These are phyloP conservation scores for Leptopilina syphax DNA, from an alignment of 2,888 invertebrate genomes.

Conservation along the genomic window DNA sequence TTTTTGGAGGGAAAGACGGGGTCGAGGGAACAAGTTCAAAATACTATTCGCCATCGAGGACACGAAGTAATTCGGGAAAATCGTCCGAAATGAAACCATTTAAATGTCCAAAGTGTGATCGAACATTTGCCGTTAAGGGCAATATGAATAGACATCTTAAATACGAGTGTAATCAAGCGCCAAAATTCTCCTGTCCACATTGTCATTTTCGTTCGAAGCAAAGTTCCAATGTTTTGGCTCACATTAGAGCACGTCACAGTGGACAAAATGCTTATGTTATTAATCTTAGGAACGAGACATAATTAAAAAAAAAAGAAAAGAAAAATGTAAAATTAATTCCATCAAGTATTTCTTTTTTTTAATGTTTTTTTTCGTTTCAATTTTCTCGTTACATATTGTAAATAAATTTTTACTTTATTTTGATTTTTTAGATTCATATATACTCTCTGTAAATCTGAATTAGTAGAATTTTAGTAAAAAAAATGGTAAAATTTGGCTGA, in stretches of 20 bases:
- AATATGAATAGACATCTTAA: constrained; percentile 73
- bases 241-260: constrained; percentile 67
- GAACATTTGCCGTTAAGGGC: constrained; percentile 70
- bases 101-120: constrained; percentile 71
- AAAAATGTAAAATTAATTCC: not conserved
- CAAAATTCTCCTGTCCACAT: constrained; percentile 72
- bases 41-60: not conserved
- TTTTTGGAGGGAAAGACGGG: not conserved
- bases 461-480: too few relatives aligned
- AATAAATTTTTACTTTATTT: too few relatives aligned
- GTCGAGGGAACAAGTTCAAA: not conserved
- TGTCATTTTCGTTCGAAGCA: constrained; percentile 72
- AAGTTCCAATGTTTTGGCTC: constrained; percentile 71
- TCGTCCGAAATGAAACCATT: constrained; percentile 60
- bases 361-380: not conserved
- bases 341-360: not conserved
- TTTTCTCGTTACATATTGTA: not conserved
- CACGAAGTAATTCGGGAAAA: not conserved
- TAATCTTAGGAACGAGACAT: constrained; percentile 47
- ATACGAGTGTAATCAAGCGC: constrained; percentile 73
- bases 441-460: too few relatives aligned
- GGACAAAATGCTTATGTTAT: constrained; percentile 63
- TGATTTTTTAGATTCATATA: too few relatives aligned
- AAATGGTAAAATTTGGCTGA: too few relatives aligned
- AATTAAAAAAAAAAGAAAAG: not conserved